Conservation (phyloP, 2,797 vertebrate species). For the Cygnus olor region DNA sequence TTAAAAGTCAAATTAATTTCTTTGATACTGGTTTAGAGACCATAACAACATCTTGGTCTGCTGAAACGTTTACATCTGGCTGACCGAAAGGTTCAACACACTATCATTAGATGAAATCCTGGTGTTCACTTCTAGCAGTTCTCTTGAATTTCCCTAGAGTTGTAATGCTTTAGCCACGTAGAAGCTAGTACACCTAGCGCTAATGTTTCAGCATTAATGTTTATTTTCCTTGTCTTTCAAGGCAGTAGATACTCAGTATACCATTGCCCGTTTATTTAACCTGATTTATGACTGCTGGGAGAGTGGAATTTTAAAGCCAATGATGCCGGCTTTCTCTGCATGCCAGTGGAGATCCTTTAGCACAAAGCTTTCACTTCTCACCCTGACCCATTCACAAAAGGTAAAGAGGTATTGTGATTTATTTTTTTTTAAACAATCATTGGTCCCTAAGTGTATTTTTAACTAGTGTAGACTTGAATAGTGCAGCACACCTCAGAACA, state of each 20-base stretch:
- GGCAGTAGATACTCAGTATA: neutral
- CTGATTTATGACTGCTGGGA: slow-evolving; percentile 10
- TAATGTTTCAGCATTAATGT: neutral
- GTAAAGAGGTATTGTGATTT: neutral
- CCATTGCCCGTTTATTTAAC: slow-evolving; percentile 26
- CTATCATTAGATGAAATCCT: neutral
- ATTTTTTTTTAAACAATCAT: neutral
- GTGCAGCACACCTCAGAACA: neutral
- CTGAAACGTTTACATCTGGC: neutral
- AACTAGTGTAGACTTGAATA: neutral
- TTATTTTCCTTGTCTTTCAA: slow-evolving; percentile 16
- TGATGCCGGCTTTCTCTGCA: neutral
- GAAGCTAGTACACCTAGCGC: neutral
- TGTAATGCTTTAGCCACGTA: neutral
- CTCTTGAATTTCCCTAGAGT: neutral
- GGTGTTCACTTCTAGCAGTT: neutral
- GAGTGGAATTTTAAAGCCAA: slow-evolving; percentile 11
- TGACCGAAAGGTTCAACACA: neutral
- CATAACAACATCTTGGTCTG: neutral
- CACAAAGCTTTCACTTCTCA: slow-evolving; percentile 36
- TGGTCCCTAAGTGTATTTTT: neutral
- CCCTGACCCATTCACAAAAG: slow-evolving; percentile 6
- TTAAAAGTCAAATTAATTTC: neutral
- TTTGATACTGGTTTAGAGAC: neutral
- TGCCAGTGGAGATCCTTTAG: slow-evolving; percentile 17